phyloP scores from a whole-genome alignment of 2,113 vertebrate genomes.

The Aptenodytes patagonicus region DNA sequence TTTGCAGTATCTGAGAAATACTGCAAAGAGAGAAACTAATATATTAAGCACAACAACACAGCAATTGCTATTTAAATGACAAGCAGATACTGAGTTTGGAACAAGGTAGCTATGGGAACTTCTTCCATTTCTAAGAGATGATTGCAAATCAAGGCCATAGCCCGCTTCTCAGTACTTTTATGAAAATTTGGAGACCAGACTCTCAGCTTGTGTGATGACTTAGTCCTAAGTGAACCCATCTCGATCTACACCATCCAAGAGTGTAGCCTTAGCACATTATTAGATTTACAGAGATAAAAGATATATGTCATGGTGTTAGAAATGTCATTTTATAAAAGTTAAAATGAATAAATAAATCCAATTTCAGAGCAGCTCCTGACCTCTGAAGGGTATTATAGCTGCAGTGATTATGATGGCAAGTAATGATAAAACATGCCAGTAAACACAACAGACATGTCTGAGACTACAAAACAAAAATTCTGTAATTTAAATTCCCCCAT shows the following conservation, averaged over 20 bases:
- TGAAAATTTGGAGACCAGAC: neutral
- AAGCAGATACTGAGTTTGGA: neutral
- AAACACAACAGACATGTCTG: neutral
- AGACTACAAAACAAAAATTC: neutral
- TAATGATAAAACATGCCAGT: neutral
- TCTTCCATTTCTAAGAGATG: neutral
- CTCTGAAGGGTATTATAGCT: neutral
- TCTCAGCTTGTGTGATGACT: neutral
- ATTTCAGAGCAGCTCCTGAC: neutral
- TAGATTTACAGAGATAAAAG: neutral
- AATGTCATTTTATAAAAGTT: neutral
- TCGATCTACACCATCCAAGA: neutral
- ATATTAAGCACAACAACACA: conserved; percentile 1
- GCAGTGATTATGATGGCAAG: neutral
- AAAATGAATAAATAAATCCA: neutral
- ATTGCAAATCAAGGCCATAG: neutral
- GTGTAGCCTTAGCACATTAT: neutral
- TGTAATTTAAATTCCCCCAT: neutral
- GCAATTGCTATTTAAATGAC: neutral
- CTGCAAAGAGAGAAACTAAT: conserved; percentile 17
- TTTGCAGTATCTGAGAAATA: conserved; percentile 3
- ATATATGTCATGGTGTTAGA: neutral
- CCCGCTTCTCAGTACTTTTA: neutral
- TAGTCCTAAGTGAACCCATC: neutral
- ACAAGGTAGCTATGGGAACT: neutral